Evolutionary conservation across 2,797 vertebrate species (phyloP).

Genomic region (Enteromius anoplus): DNA sequence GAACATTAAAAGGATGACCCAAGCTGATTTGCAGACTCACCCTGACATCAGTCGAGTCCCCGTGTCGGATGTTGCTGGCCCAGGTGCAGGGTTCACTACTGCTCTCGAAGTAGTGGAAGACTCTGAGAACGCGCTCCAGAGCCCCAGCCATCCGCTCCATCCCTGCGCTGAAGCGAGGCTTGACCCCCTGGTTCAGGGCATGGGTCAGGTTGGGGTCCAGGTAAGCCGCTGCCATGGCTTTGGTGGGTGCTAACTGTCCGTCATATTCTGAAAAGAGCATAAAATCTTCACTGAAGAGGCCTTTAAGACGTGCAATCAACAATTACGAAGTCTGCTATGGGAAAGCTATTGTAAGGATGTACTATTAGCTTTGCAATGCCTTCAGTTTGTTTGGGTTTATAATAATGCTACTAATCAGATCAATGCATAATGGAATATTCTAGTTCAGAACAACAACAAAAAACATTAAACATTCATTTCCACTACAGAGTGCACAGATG

Average conservation of each 20-base stretch:
- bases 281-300: not conserved
- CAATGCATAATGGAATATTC: slow-evolving; percentile 8
- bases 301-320: not conserved
- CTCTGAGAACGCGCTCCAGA: slow-evolving; percentile 92
- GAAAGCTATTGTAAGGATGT: not conserved
- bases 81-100: slow-evolving; percentile 91
- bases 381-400: not conserved
- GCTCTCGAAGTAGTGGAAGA: slow-evolving; percentile 97
- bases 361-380: not conserved
- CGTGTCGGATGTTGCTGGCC: slow-evolving; percentile 96
- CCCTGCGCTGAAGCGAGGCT: slow-evolving; percentile 86
- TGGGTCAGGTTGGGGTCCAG: slow-evolving; percentile 96
- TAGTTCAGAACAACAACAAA: not conserved
- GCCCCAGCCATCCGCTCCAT: slow-evolving; percentile 88
- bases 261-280: slow-evolving; percentile 88
- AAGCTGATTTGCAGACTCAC: slow-evolving; percentile 71
- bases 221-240: slow-evolving; percentile 96
- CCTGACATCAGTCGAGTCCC: slow-evolving; percentile 94
- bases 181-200: slow-evolving; percentile 77
- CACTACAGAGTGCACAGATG: not conserved
- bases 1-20: not conserved
- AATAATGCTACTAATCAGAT: not conserved
- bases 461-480: not conserved
- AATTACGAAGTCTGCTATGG: not conserved
- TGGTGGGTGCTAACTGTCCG: slow-evolving; percentile 93